Evolutionary conservation across 2,888 invertebrate genomes (phyloP).

Genomic region (Pseudococcus longispinus): DNA sequence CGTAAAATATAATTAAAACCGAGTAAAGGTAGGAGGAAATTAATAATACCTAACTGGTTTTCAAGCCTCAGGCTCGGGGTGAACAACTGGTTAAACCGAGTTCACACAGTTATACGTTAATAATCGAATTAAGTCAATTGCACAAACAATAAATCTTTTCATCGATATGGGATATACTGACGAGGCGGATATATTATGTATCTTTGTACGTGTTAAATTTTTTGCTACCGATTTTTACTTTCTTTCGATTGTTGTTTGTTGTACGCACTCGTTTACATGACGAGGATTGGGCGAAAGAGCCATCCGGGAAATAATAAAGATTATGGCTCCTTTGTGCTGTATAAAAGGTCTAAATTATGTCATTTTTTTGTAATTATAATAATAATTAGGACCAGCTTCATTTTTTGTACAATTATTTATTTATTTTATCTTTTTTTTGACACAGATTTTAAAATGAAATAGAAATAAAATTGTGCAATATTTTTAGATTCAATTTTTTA

Average conservation of each 20-base stretch:
- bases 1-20: conserved; percentile 43
- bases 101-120: conserved; percentile 33
- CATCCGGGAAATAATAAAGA: no score
- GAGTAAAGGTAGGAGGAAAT: conserved; percentile 41
- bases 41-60: conserved; percentile 46
- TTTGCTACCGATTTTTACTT: background rate
- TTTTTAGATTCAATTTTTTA: no score
- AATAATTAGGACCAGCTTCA: no score
- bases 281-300: no score
- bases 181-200: background rate
- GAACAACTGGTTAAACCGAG: conserved; percentile 41
- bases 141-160: conserved; percentile 13
- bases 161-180: background rate
- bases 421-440: no score
- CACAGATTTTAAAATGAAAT: no score
- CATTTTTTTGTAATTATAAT: no score
- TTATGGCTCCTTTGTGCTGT: no score
- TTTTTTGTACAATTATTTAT: no score
- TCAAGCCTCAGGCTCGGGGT: conserved; percentile 25
- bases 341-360: no score
- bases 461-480: no score
- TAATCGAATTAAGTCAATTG: conserved; percentile 29
- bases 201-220: background rate
- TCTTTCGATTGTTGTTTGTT: background rate
- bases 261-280: no score